These are phyloP conservation scores for Stenotaenia linearis DNA, from an alignment of 2,888 invertebrate genomes.

Conservation along the genomic window DNA sequence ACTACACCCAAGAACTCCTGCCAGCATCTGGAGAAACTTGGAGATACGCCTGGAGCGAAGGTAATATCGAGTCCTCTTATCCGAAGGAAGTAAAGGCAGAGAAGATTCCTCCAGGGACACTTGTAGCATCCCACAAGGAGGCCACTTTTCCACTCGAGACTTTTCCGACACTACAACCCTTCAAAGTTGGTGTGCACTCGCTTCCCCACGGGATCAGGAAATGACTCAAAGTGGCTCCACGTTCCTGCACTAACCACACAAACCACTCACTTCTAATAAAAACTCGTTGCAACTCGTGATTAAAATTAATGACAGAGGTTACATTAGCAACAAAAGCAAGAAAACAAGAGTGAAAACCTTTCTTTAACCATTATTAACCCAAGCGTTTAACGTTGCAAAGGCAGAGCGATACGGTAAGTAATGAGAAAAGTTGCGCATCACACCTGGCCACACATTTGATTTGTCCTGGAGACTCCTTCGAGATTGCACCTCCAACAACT, in stretches of 20 bases:
- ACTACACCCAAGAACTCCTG: no score
- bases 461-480: neutral
- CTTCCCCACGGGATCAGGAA: neutral
- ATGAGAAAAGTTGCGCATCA: neutral
- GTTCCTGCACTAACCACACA: neutral
- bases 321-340: neutral
- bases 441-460: neutral
- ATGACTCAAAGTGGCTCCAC: neutral
- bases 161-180: neutral
- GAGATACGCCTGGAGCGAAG: no score
- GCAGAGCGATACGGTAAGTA: neutral
- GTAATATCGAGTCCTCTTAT: neutral
- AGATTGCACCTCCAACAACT: neutral
- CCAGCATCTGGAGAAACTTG: no score
- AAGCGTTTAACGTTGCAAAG: neutral
- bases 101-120: neutral
- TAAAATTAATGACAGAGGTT: neutral
- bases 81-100: neutral
- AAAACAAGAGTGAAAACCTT: neutral
- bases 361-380: neutral
- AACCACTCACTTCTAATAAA: constrained; percentile 5
- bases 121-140: neutral
- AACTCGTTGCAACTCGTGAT: neutral
- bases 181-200: neutral
- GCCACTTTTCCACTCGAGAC: constrained; percentile 13